A percentile compares a stretch with the other conserved stretches of the same genome.
These are phyloP conservation scores for Plebejus argus DNA, from an alignment of 2,888 invertebrate genomes.

Conservation along the genomic window DNA sequence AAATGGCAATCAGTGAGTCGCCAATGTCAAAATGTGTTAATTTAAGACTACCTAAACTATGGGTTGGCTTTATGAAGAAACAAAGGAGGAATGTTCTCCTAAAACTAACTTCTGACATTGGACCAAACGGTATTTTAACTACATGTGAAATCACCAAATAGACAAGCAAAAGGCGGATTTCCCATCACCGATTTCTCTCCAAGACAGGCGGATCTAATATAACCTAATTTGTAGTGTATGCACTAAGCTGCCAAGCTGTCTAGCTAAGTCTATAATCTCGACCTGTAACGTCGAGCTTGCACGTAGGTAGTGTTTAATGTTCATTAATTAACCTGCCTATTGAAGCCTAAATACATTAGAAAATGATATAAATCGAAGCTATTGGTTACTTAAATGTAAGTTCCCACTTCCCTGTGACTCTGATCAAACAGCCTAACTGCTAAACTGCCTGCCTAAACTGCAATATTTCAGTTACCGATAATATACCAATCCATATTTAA, in stretches of 20 bases:
- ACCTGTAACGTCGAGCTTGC: too few species aligned
- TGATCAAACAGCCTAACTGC: too few species aligned
- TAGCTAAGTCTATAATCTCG: not conserved
- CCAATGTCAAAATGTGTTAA: too few species aligned
- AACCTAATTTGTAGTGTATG: constrained; percentile 5
- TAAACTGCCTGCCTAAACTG: too few species aligned
- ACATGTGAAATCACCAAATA: not conserved
- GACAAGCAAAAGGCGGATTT: not conserved
- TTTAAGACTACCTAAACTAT: too few species aligned
- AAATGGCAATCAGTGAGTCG: too few species aligned
- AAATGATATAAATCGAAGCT: not conserved
- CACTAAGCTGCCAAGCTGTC: not conserved
- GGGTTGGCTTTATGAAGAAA: too few species aligned
- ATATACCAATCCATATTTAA: too few species aligned
- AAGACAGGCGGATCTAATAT: constrained; percentile 16
- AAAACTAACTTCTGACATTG: too few species aligned
- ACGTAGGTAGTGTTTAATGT: not conserved
- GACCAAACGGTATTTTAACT: not conserved
- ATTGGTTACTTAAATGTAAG: not conserved
- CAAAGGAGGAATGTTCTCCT: too few species aligned
- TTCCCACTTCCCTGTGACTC: too few species aligned
- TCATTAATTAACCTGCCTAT: not conserved
- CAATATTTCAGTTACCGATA: too few species aligned
- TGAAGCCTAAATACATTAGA: not conserved
- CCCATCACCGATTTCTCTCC: not conserved